phyloP scores from a whole-genome alignment of 2,888 invertebrate genomes.

The Rhaphigaster nebulosa region DNA sequence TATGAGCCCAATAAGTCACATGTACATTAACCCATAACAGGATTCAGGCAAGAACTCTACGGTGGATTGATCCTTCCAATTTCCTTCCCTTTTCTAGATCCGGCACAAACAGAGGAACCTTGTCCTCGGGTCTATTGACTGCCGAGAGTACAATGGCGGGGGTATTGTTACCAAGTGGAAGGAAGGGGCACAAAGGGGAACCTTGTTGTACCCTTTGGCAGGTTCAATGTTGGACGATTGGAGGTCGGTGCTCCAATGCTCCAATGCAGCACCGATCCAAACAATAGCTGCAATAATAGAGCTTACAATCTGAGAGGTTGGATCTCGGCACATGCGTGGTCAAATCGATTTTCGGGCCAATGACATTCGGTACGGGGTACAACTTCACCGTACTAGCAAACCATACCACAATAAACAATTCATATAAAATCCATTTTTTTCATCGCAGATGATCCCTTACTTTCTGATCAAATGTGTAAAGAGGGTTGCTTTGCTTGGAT shows the following conservation, averaged over 20 bases:
- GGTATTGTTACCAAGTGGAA: conserved; percentile 18
- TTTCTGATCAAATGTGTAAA: no score
- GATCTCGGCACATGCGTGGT: conserved; percentile 8
- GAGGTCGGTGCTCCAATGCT: background rate
- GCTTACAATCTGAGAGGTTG: background rate
- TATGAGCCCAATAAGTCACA: background rate
- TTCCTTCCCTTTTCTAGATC: conserved; percentile 21
- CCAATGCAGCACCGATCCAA: conserved; percentile 38
- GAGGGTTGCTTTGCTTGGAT: no score
- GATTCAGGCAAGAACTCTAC: background rate
- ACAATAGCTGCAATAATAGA: conserved; percentile 24
- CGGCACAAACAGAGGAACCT: background rate
- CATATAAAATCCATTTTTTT: background rate
- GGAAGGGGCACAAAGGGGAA: background rate
- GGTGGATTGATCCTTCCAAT: background rate
- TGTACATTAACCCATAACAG: background rate
- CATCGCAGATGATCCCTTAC: background rate
- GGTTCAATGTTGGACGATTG: conserved; percentile 31
- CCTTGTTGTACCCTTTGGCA: conserved; percentile 12
- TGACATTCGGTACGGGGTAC: background rate
- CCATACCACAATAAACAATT: background rate
- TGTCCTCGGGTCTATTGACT: conserved; percentile 29
- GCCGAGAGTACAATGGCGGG: background rate
- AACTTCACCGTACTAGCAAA: background rate
- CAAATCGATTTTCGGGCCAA: background rate